These are phyloP conservation scores for Anas bahamensis DNA, from an alignment of 2,797 vertebrate genomes.

Conservation along the genomic window DNA sequence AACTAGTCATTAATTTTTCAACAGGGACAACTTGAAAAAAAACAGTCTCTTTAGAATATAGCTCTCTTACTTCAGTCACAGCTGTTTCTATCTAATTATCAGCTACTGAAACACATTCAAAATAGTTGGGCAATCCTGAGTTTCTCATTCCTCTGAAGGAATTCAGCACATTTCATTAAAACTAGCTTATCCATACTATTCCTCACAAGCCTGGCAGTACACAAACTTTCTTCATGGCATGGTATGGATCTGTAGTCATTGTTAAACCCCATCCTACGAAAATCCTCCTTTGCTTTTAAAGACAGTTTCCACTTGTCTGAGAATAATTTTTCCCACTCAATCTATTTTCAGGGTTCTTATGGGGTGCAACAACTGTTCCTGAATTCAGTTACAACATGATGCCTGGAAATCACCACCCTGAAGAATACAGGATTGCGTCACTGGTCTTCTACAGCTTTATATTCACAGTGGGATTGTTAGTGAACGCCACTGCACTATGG, in stretches of 20 bases:
- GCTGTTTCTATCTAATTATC: neutral
- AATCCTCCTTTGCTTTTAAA: neutral
- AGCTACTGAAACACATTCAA: neutral
- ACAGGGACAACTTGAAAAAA: neutral
- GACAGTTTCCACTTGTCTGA: neutral
- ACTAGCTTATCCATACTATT: neutral
- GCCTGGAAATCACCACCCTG: constrained; percentile 61
- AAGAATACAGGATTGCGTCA: constrained; percentile 84
- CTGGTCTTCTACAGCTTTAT: constrained; percentile 90
- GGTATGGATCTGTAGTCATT: neutral
- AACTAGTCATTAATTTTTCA: neutral
- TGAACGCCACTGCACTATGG: constrained; percentile 93
- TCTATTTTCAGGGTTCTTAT: constrained; percentile 16
- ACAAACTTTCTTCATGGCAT: neutral
- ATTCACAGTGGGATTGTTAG: constrained; percentile 86
- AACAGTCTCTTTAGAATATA: neutral
- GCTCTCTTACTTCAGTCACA: neutral
- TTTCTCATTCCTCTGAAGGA: neutral
- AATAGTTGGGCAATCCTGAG: neutral
- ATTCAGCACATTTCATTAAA: neutral
- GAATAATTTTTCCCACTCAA: neutral
- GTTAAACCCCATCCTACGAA: neutral
- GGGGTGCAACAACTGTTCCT: constrained; percentile 25
- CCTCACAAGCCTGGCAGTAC: neutral
- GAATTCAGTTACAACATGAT: constrained; percentile 7